Base-by-base conservation (phyloP, 2,797 vertebrate genomes). In the Anguilla anguilla region DNA sequence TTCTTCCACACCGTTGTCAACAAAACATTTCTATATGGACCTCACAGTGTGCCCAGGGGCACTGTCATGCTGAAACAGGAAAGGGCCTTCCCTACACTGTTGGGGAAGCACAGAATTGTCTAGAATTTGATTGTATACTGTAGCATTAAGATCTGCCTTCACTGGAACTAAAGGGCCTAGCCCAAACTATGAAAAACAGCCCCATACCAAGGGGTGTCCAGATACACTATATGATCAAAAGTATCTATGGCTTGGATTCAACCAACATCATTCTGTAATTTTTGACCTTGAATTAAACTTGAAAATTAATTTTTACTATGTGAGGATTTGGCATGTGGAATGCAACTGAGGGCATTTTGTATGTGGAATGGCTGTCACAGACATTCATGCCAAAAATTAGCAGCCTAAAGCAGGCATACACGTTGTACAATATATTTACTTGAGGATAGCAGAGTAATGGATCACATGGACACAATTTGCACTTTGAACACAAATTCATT, bases 391-490 rank as follows among this genome's bases (percentile, higher is more conserved):
- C 39, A 13, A 72, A 55, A 51, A n/a, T 86, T 11, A 28, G 64
- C 46, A 53, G 9, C 67, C 64, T 35, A 7, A 49, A 72, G 84
- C 84, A 85, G 53, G 9, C 82, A 84, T 84, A 15, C 82, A 85
- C 84, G 49, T 22, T 43, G 19, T 43, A 39, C 15, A 67, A 85
- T 4, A 51, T 22, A 49, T 11, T 51, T 51, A 49, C 79, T 49
- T 49, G 43, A 4, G 25, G 46, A 19, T 19, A 4, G 10, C 22
- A 49, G 79, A 25, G 46, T n/a, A 10, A 82, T 82, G 46, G 46
- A 51, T 82, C 79, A 82, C 46, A 77, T 43, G 35, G 2, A 43
- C 39, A 43, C 17, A 74, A 11, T 74, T 31, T n/a, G 3, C 28
- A 31, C 1, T 77, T 25, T 77, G 72, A 17, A 43, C 15, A 15